phyloP scores from a whole-genome alignment of 2,113 vertebrate species.

The Vombatus ursinus region DNA sequence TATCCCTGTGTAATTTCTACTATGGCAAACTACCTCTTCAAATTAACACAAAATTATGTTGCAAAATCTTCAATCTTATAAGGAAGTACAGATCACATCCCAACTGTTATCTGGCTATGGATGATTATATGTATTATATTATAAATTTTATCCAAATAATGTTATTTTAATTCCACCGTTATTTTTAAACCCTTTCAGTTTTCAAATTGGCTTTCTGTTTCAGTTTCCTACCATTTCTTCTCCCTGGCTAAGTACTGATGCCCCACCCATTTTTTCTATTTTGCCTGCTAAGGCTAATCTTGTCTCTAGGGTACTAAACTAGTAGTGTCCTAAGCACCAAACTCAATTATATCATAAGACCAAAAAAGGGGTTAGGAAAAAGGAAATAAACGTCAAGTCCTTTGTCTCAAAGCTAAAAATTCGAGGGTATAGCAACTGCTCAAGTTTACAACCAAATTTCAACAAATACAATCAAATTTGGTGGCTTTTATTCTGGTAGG shows the following conservation, averaged over 20 bases:
- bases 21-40: not conserved
- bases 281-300: not conserved
- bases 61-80: not conserved
- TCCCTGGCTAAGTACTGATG: not conserved
- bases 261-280: not conserved
- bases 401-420: not conserved
- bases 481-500: too few species aligned
- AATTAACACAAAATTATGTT: not conserved
- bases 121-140: not conserved
- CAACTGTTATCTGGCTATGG: not conserved
- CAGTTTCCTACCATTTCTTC: constrained; percentile 30
- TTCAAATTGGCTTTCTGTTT: constrained; percentile 56
- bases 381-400: not conserved
- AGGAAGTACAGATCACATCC: too few species aligned
- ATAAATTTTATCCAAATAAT: not conserved
- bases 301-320: not conserved
- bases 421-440: not conserved
- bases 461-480: not conserved
- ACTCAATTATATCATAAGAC: not conserved
- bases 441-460: not conserved
- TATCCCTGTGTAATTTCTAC: not conserved
- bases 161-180: not conserved
- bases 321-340: not conserved
- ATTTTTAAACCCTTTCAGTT: not conserved
- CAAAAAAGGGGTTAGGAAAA: not conserved